Evolutionary conservation across 2,797 vertebrate genomes (phyloP), one percentile per base, ranked within the genome.

Genomic region (Semotilus atromaculatus): DNA sequence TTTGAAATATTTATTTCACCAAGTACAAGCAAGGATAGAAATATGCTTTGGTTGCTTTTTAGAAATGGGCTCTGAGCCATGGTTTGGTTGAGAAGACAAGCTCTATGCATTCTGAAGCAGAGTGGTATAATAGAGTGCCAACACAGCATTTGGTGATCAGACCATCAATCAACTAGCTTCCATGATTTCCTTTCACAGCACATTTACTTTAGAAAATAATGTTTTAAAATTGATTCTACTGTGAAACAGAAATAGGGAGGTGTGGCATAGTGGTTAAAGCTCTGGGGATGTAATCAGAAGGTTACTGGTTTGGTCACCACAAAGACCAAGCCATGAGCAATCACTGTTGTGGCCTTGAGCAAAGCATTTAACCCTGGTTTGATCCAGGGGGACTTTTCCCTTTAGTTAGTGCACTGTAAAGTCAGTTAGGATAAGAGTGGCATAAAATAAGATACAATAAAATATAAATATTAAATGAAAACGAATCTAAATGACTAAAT

Each of bases 111-210:
- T 77, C 82, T 87, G 80, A 72, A 70, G 83, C 86, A 86, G 82
- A 88, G 85, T 40, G 43, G 71, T 62, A 89, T 88, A 88, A 91
- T 86, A 89, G 43, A 60, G 55, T 87, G 90, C 88, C 89, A 93
- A 90, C 90, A 88, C 86, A 90, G 53, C 88, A 90, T 82, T 85
- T 89, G 86, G 81, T 86, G 87, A 91, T 88, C 81, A 88, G 81
- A 86, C 88, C 91, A 94, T 95, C 93, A 92, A 92, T 95, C 94
- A 94, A 89, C 89, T 88, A 91, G 90, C 91, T 93, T 93, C 81
- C 58, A 26, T 68, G 67, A 67, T 66, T 66, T 80, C 75, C 38
- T 23, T 76, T n/a, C 76, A 67, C 80, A 67, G 38, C 36, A 80
- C 60, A 73, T 51, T 79, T 38, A 72, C 18, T 36, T 68, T 45